These are phyloP conservation scores for Lepidurus apus DNA, from an alignment of 1,140 invertebrate species.

Conservation along the genomic window DNA sequence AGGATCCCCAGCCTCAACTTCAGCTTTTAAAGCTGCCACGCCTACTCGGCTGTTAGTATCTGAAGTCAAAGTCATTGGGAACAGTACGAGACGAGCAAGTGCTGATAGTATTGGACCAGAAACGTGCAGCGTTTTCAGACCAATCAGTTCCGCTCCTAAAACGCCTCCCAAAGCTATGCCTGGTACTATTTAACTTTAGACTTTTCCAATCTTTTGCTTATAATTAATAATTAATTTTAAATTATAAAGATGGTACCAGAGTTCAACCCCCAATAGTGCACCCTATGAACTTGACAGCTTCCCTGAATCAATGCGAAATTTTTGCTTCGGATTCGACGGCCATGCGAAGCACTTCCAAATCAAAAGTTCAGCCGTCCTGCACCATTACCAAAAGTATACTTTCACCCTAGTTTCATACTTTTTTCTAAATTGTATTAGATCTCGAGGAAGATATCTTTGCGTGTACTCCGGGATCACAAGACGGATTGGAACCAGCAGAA, in stretches of 20 bases:
- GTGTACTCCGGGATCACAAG: no score
- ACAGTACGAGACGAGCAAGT: not conserved
- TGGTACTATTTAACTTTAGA: not conserved
- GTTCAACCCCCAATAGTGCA: not conserved
- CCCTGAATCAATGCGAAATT: not conserved
- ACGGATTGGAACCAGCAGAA: no score
- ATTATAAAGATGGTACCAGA: not conserved
- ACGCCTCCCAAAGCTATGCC: not conserved
- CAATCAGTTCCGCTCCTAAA: not conserved
- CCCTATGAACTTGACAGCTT: not conserved
- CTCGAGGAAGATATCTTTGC: no score
- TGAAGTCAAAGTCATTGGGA: not conserved
- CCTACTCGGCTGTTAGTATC: not conserved
- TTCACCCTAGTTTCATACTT: no score
- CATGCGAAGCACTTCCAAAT: no score
- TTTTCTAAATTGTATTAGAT: no score
- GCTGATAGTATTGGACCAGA: conserved; percentile 3
- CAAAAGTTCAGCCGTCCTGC: no score
- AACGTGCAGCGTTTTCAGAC: not conserved
- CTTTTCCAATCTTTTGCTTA: not conserved
- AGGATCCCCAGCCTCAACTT: not conserved
- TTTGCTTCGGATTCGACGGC: no score
- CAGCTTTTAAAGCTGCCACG: not conserved
- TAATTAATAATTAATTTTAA: not conserved
- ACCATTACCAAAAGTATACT: no score